Conservation (phyloP, 2,888 invertebrate species). For the Tineola bisselliella region DNA sequence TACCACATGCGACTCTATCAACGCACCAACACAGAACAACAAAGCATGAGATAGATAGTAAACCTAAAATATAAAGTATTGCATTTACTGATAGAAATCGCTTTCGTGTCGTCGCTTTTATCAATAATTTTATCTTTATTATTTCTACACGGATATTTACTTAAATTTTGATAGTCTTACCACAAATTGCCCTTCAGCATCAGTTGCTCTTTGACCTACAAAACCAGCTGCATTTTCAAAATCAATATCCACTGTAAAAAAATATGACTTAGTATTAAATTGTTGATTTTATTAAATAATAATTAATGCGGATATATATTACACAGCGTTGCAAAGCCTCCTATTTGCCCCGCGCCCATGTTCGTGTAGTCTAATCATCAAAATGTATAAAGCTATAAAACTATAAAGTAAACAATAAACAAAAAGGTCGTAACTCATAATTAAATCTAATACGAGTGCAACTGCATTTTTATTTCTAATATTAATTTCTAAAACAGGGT, state of each 20-base stretch:
- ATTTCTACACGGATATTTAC: no score
- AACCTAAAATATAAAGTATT: slow-evolving; percentile 27
- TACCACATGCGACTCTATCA: slow-evolving; percentile 51
- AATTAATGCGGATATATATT: slow-evolving; percentile 15
- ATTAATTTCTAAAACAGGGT: no score
- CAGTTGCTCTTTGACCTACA: slow-evolving; percentile 22
- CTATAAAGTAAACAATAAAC: not conserved
- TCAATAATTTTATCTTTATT: no score
- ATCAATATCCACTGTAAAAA: slow-evolving; percentile 19
- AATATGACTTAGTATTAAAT: no score
- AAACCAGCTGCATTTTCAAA: slow-evolving; percentile 20
- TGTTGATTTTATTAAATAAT: no score
- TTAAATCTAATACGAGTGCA: not conserved
- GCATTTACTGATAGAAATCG: no score
- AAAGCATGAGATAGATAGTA: slow-evolving; percentile 50
- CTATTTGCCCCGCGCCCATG: slow-evolving; percentile 33
- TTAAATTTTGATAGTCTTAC: no score
- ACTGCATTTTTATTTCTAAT: not conserved
- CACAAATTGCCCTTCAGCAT: slow-evolving; percentile 40
- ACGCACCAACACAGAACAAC: slow-evolving; percentile 47
- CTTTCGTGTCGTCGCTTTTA: no score
- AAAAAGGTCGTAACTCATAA: not conserved
- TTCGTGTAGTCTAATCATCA: not conserved
- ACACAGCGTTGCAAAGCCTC: slow-evolving; percentile 30
- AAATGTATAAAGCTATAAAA: not conserved